Evolutionary conservation across 2,797 vertebrate species (phyloP).

Genomic region (Miichthys miiuy): DNA sequence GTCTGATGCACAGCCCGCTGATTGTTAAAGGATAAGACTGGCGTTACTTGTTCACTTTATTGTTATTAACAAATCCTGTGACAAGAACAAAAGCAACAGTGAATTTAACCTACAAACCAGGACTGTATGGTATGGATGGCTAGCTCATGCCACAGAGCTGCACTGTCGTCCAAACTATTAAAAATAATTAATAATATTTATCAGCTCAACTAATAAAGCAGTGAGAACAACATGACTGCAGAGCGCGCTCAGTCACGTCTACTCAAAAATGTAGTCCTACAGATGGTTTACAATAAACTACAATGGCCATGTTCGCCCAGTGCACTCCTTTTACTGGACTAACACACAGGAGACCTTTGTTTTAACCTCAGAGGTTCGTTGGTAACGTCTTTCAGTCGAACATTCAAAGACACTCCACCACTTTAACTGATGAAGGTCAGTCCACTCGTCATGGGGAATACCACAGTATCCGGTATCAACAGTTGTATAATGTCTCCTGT

Average conservation of each 20-base stretch:
- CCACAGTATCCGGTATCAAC: background rate
- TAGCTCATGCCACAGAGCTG: background rate
- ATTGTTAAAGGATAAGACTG: slow-evolving; percentile 30
- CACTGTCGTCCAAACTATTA: background rate
- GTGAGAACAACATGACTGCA: background rate
- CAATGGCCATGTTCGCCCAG: background rate
- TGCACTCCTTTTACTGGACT: background rate
- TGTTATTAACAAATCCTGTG: slow-evolving; percentile 24
- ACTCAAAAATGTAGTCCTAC: background rate
- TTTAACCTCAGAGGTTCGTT: background rate
- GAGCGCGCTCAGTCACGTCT: background rate
- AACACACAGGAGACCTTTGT: background rate
- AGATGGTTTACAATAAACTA: background rate
- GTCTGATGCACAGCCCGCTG: slow-evolving; percentile 33
- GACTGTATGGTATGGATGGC: background rate
- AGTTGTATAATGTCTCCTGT: background rate
- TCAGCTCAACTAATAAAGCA: background rate
- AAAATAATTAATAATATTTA: background rate
- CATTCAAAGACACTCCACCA: background rate
- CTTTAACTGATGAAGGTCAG: background rate
- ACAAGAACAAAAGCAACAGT: slow-evolving; percentile 15
- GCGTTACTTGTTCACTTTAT: slow-evolving; percentile 25
- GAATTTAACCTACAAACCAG: background rate
- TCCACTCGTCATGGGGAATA: background rate
- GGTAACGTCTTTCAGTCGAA: no score